Evolutionary conservation across 2,113 vertebrate species (phyloP), one percentile per base, ranked within the genome.

Genomic region (Vombatus ursinus): DNA sequence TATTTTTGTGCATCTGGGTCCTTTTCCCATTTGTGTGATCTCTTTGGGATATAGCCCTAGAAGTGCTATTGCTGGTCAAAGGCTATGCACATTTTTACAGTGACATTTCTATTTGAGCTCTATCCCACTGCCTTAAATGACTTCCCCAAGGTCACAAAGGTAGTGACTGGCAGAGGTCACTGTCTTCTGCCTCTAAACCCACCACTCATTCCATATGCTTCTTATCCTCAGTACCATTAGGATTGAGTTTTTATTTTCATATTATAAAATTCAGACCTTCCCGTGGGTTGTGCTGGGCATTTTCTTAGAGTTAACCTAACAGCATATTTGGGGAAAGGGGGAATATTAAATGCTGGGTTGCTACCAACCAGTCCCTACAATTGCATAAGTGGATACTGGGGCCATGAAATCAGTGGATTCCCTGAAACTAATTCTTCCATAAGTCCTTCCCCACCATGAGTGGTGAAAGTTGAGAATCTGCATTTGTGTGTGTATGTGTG

Each of bases 321-420:
- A 37, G 53, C 8, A 44, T n/a, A 49, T 77, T 92, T 57, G 77
- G 49, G 26, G 24, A 25, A 24, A 25, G 8, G 14, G 10, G 31
- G 8, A 37, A 14, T 37, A 68, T 31, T 68, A 68, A 68, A 52
- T 31, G 19, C 37, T 50, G 47, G 50, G n/a, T 47, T 90, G 84
- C 1, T 49, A 44, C 25, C 52, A 89, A 26, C 19, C 26, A 90
- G 53, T 54, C 44, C 12, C 16, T 49, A 8, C 26, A 90, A 89
- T 90, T 31, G 37, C 92, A 94, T 31, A 8, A 37, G 24, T 94
- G 96, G 90, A 95, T 92, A 94, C 54, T 23, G 92, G 93, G 57
- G 91, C 91, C 48, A 92, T 95, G 50, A 52, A 90, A 91, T n/a
- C 19, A 94, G 22, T 47, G 48, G 93, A 94, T 77, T 84, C 52